A percentile compares a stretch with the other conserved stretches of the same genome.
Conservation (phyloP, 2,888 invertebrate genomes). For the Bombyx huttoni region DNA sequence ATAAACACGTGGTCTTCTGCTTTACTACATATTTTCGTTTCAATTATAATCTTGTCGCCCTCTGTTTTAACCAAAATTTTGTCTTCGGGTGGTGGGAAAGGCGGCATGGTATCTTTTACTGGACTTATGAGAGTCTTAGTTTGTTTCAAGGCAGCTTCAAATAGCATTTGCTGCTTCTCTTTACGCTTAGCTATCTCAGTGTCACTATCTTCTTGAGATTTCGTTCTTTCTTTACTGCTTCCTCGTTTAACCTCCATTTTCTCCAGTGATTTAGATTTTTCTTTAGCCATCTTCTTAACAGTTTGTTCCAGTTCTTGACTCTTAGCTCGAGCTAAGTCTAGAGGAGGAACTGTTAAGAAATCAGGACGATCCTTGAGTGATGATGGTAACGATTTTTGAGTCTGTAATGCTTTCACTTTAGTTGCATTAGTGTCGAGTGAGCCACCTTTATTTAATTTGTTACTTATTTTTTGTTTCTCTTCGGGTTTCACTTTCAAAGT, state of each 20-base stretch:
- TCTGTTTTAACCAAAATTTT: constrained; percentile 80
- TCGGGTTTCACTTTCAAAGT: constrained; percentile 59
- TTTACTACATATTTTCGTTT: constrained; percentile 81
- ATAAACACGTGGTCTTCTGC: constrained; percentile 83
- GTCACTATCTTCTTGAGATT: constrained; percentile 81
- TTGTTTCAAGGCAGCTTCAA: constrained; percentile 82
- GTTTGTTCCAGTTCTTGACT: constrained; percentile 74
- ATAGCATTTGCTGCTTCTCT: constrained; percentile 81
- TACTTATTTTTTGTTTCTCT: constrained; percentile 48
- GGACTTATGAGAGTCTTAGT: constrained; percentile 82
- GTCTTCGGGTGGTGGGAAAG: constrained; percentile 81
- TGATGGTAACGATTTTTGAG: constrained; percentile 71
- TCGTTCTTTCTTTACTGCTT: constrained; percentile 76
- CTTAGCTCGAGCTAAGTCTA: constrained; percentile 72
- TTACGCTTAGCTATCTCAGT: constrained; percentile 80
- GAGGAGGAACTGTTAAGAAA: constrained; percentile 64
- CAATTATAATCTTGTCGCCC: constrained; percentile 78
- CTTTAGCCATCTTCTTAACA: constrained; percentile 69
- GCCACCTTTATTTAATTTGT: constrained; percentile 61
- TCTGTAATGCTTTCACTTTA: constrained; percentile 56
- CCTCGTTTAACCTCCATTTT: constrained; percentile 73
- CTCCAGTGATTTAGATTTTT: constrained; percentile 79
- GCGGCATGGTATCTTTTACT: constrained; percentile 79
- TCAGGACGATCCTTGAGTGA: constrained; percentile 65
- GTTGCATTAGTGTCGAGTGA: constrained; percentile 63